Percentiles rank a stretch among this genome's conserved stretches.
phyloP scores from a whole-genome alignment of 2,888 invertebrate genomes.

The Spilosoma lubricipeda region DNA sequence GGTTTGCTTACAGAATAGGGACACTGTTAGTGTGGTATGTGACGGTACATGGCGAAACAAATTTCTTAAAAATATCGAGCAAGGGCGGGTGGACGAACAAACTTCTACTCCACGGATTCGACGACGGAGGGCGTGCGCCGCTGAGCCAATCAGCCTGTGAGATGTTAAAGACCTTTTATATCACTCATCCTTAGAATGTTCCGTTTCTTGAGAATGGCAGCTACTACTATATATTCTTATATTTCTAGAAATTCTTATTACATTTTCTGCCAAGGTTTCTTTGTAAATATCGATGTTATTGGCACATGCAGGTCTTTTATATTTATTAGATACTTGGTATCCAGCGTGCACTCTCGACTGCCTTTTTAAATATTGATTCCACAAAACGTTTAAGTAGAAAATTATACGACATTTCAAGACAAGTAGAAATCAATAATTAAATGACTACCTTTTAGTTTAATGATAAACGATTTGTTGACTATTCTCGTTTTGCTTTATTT shows the following conservation, averaged over 20 bases:
- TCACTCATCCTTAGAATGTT: not conserved
- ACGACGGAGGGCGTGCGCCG: too few relatives aligned
- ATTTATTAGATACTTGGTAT: not conserved
- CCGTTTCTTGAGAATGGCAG: not conserved
- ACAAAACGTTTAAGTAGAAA: not conserved
- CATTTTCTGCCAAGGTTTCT: not conserved
- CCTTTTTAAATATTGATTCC: not conserved
- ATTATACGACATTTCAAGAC: too few relatives aligned
- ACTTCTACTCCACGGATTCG: too few relatives aligned
- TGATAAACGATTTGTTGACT: not conserved
- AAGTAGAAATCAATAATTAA: too few relatives aligned
- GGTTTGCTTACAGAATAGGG: too few relatives aligned
- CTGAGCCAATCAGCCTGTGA: too few relatives aligned
- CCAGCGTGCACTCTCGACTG: not conserved
- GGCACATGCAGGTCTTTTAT: not conserved
- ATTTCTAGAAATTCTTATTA: constrained; percentile 1
- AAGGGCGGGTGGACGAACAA: too few relatives aligned
- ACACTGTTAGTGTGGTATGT: too few relatives aligned
- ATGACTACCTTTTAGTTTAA: too few relatives aligned
- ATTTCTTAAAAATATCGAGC: too few relatives aligned
- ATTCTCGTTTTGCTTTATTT: not conserved
- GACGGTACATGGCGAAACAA: too few relatives aligned
- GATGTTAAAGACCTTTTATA: not conserved
- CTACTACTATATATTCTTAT: not conserved
- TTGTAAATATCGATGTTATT: not conserved